Evolutionary conservation across 2,113 vertebrate genomes (phyloP).

Genomic region (Heteronetta atricapilla): DNA sequence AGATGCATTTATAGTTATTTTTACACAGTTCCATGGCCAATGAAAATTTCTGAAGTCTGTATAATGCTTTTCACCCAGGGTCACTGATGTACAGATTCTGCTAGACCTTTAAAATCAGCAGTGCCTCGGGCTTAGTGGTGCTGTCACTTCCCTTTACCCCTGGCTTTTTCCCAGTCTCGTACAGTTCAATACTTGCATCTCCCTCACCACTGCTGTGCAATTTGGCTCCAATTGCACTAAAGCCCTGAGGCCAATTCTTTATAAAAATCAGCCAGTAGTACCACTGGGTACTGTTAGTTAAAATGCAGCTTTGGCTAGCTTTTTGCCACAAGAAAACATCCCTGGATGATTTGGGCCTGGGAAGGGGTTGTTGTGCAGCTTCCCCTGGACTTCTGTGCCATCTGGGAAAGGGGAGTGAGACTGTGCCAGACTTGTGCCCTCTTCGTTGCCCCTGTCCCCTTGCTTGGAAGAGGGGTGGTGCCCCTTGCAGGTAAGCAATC

Average conservation of each 20-base stretch:
- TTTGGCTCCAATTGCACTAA: background rate
- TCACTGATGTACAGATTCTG: background rate
- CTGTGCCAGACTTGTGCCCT: accelerated
- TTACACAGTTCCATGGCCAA: background rate
- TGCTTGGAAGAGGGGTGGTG: background rate
- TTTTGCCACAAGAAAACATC: background rate
- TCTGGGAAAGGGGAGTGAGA: background rate
- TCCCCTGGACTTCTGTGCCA: background rate
- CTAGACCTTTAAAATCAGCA: background rate
- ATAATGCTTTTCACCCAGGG: background rate
- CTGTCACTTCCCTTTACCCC: background rate
- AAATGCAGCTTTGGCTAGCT: background rate
- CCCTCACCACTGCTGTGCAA: background rate
- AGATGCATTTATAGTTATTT: background rate
- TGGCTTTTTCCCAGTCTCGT: background rate
- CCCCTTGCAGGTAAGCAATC: background rate
- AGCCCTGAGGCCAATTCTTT: background rate
- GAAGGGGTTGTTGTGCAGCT: background rate
- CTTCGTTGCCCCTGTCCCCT: background rate
- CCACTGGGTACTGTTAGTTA: background rate
- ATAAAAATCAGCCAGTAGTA: background rate
- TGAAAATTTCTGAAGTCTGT: background rate
- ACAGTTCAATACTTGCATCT: background rate
- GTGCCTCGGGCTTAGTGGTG: background rate
- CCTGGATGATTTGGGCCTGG: background rate